Base-by-base conservation (phyloP, 2,888 invertebrate genomes). In the Lissocephala sabroskyi region DNA sequence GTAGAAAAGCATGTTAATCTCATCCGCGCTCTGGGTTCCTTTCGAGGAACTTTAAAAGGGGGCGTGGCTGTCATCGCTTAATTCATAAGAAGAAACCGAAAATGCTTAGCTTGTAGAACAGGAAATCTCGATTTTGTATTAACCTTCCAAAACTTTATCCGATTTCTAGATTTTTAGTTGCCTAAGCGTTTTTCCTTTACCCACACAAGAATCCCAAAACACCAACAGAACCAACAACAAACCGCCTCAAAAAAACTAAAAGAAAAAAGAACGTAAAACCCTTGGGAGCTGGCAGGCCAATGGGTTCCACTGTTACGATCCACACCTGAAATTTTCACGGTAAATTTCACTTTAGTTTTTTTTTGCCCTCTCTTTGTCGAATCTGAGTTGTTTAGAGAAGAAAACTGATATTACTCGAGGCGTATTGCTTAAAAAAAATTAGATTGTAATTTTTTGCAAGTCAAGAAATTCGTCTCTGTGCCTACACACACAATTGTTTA, bases 131-230 rank as follows among this genome's bases (percentile, higher is more conserved):
- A n/a, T n/a, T n/a, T n/a, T n/a, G n/a, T n/a, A n/a, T n/a, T n/a
- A n/a, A n/a, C n/a, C n/a, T n/a, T n/a, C n/a, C n/a, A n/a, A n/a
- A n/a, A n/a, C n/a, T n/a, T 73, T 68, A 56, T 73, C 62, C 65
- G 68, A 57, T 62, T 68, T 68, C 74, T 68, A 76, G 68, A 68
- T 76, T 68, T 65, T 68, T 76, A 68, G 73, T 64, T 71, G 37
- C 39, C 48, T 52, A 49, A 28, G 39, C 52, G 52, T 45, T 57
- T 57, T 52, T 9, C 37, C 10, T 23, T 36, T 36, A 45, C 23
- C 23, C 23, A 23, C 23, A 23, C 23, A 23, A 5, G 23, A 3
- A 7, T 23, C 23, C 23, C 23, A 23, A n/a, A 23, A 3, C 23
- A 23, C 4, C 3, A 37, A 37, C 37, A 23, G 49, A 49, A 41